Conservation (phyloP, 2,888 invertebrate species). For the Caenorhabditis auriculariae region DNA sequence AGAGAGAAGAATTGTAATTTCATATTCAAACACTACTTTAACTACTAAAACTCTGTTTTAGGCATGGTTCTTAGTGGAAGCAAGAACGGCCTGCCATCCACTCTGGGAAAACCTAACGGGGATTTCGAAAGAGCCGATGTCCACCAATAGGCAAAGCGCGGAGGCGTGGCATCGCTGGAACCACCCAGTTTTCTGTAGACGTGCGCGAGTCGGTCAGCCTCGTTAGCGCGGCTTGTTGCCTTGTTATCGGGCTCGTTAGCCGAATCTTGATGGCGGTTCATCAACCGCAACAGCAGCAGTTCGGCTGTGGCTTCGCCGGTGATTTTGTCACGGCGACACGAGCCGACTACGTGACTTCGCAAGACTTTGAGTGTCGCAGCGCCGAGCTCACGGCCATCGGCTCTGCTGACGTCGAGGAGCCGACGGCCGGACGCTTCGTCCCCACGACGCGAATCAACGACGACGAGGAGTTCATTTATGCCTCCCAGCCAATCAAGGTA, state of each 20-base stretch:
- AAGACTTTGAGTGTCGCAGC: slow-evolving; percentile 3
- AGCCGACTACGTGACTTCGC: neutral
- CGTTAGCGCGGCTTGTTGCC: slow-evolving; percentile 28
- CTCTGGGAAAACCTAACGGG: no score
- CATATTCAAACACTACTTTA: no score
- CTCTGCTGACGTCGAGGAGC: slow-evolving; percentile 7
- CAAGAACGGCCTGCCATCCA: no score
- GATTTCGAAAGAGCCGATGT: no score
- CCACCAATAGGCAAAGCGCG: no score
- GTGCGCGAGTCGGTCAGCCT: slow-evolving; percentile 9
- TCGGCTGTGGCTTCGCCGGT: neutral
- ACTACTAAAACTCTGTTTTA: no score
- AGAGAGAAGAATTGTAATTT: no score
- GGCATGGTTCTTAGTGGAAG: no score
- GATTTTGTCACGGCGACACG: neutral
- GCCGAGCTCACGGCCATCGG: neutral
- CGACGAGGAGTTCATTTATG: slow-evolving; percentile 27
- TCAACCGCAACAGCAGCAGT: slow-evolving; percentile 17
- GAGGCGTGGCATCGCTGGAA: no score
- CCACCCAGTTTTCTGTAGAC: no score
- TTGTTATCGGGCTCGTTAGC: slow-evolving; percentile 24
- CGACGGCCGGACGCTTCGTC: slow-evolving; percentile 4
- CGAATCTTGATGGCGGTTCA: slow-evolving; percentile 37
- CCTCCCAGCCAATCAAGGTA: slow-evolving; percentile 14
- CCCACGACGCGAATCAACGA: slow-evolving; percentile 8